Evolutionary conservation across 2,113 vertebrate species (phyloP).

Genomic region (Vombatus ursinus): DNA sequence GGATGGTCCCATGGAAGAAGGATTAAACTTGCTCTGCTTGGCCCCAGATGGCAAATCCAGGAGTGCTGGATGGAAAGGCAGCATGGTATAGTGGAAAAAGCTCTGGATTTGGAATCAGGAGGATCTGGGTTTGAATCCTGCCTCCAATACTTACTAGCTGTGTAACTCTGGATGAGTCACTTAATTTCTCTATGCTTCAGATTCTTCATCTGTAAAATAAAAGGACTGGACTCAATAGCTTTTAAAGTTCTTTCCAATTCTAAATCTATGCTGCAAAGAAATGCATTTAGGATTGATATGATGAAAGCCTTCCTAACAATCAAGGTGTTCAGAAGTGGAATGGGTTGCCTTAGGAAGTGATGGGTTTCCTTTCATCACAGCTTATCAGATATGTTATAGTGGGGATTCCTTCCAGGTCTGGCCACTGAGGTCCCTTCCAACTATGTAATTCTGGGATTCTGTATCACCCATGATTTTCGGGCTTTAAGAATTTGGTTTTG

Average conservation of each 20-base stretch:
- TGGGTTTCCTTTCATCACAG: neutral
- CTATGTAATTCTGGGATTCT: neutral
- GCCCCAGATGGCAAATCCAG: neutral
- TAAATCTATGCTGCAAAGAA: neutral
- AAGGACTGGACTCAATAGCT: neutral
- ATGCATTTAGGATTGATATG: neutral
- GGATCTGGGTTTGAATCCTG: neutral
- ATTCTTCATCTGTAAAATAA: no score
- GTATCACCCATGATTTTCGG: neutral
- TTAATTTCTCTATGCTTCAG: neutral
- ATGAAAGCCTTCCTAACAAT: neutral
- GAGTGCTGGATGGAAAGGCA: neutral
- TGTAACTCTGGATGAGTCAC: neutral
- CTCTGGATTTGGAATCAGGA: neutral
- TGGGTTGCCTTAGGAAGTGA: neutral
- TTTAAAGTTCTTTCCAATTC: neutral
- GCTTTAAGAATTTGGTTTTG: neutral
- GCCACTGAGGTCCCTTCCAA: neutral
- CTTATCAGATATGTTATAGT: neutral
- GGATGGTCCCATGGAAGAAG: neutral
- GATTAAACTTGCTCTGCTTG: neutral
- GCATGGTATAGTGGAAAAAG: neutral
- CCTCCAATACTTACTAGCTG: neutral
- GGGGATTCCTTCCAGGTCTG: neutral
- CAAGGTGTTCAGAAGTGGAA: neutral